Conservation (phyloP, 2,888 invertebrate genomes). For the Lordiphosa andalusiaca region DNA sequence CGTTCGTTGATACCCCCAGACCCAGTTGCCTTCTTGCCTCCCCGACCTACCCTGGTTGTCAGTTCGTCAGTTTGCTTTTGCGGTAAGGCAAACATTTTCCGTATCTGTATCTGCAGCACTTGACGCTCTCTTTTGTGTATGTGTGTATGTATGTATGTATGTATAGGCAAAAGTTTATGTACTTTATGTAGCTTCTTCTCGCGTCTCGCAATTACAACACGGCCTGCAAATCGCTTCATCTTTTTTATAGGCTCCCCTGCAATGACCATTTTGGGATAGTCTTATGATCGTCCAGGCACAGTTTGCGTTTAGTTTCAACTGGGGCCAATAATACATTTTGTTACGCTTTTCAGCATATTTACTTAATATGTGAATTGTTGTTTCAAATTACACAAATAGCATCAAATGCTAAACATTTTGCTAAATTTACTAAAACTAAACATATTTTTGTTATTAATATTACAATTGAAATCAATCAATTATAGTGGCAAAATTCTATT, state of each 20-base stretch:
- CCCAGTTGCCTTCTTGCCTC: constrained; percentile 24
- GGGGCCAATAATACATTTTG: constrained; percentile 65
- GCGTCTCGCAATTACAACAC: constrained; percentile 67
- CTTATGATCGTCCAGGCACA: constrained; percentile 44
- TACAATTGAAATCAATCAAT: too few species aligned
- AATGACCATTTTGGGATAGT: constrained; percentile 73
- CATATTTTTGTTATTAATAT: too few species aligned
- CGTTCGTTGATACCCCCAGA: constrained; percentile 66
- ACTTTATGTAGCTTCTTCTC: constrained; percentile 40
- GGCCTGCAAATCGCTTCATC: constrained; percentile 74
- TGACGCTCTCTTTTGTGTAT: constrained; percentile 23
- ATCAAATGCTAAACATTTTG: too few species aligned
- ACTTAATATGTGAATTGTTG: too few species aligned
- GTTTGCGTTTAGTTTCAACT: constrained; percentile 14
- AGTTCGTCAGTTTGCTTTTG: constrained; percentile 63
- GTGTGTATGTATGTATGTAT: constrained; percentile 10
- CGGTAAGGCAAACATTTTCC: constrained; percentile 62
- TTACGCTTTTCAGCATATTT: constrained; percentile 20
- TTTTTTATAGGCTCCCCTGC: constrained; percentile 71
- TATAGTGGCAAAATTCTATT: too few species aligned
- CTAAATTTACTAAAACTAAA: too few species aligned
- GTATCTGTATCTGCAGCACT: constrained; percentile 55
- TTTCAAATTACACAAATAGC: too few species aligned
- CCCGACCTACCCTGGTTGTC: constrained; percentile 10
- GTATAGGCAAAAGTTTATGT: constrained; percentile 56